Evolutionary conservation across 1,140 invertebrate species (phyloP), one percentile per base, ranked within the genome.

Genomic region (Vanessa atalanta): DNA sequence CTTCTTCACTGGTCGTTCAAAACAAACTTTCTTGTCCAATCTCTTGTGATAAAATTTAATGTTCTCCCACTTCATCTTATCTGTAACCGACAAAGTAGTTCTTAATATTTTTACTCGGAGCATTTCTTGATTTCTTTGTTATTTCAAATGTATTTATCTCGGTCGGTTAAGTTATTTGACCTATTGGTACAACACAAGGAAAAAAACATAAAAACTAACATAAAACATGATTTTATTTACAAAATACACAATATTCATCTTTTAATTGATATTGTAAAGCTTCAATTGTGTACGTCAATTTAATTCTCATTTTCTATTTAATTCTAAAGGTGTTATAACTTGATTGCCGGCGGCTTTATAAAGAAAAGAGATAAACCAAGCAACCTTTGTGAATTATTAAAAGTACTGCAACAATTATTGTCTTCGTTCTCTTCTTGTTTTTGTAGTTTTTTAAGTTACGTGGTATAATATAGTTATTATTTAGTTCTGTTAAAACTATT

Each of bases 11-110:
- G 75, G 69, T 65, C 65, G 26, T 26, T 61, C 57, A 37, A 37
- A 37, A 61, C 57, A 15, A 60, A 60, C 69, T 65, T 71, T 68
- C 65, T 65, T 53, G 69, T 64, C 23, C 16, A 64, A 37, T 64
- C 47, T 51, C 23, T 47, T n/a, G 1, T 72, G 75, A 72, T 72
- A 72, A 76, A 47, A 51, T 65, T 65, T 26, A 64, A 50, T 51
- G 65, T 8, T 23, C 23, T 60, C 26, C 31, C 31, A n/a, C 1
- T 61, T 11, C 23, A 51, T 20, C 65, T 66, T 66, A 66, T 66
- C 65, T 51, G 6, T 47, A 12, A 20, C 47, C 65, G 65, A 66
- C 47, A 66, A 66, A 66, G 65, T 26, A 31, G 47, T 65, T 13
- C 23, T 14, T 48, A 50, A 48, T 5, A 60, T 60, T 61, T 61